phyloP scores from a whole-genome alignment of 2,113 vertebrate species.

The Pristiophorus japonicus region DNA sequence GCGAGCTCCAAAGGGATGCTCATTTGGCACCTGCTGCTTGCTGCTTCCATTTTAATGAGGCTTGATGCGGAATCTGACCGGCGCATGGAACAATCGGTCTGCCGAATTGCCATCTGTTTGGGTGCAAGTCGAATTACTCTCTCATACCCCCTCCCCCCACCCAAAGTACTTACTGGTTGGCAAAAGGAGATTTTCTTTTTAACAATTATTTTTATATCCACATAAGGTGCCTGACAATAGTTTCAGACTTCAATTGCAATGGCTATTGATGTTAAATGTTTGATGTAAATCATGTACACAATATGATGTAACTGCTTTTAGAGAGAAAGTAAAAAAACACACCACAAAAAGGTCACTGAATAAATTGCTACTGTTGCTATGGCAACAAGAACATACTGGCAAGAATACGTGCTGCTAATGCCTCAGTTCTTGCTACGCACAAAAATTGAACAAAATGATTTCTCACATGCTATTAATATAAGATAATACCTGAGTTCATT shows the following conservation, averaged over 20 bases:
- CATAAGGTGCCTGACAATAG: no score
- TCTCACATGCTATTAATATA: neutral
- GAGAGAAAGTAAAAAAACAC: neutral
- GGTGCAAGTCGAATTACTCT: neutral
- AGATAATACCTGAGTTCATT: neutral
- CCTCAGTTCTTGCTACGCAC: neutral
- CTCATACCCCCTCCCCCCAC: no score
- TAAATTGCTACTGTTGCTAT: neutral
- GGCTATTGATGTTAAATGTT: neutral
- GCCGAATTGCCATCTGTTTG: neutral
- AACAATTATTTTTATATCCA: neutral
- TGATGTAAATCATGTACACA: neutral
- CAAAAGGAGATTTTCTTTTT: neutral
- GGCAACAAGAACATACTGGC: neutral
- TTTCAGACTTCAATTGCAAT: neutral
- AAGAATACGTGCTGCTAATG: neutral
- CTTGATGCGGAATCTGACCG: neutral
- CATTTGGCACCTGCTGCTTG: neutral
- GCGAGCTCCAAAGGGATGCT: neutral
- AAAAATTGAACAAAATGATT: neutral
- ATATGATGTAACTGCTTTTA: neutral
- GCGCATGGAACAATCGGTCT: neutral
- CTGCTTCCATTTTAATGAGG: neutral
- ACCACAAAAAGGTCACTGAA: neutral
- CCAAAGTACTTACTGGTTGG: neutral